Evolutionary conservation across 2,113 vertebrate species (phyloP).

Genomic region (Stegostoma tigrinum): DNA sequence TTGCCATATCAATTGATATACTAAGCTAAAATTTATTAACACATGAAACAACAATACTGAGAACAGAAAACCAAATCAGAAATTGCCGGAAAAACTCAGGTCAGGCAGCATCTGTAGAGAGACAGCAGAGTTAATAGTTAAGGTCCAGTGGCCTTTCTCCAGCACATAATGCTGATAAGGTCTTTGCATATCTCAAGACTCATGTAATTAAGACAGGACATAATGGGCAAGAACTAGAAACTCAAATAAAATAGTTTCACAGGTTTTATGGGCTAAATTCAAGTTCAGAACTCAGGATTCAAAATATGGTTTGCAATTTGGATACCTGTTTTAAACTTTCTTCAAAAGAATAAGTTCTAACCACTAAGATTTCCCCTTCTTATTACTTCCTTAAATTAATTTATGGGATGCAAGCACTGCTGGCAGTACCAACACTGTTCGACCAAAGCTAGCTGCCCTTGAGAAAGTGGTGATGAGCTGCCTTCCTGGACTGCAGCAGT

Average conservation of each 20-base stretch:
- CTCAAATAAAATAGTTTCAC: not conserved
- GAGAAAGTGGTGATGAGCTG: too few species aligned
- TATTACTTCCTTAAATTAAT: too few species aligned
- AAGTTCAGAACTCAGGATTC: not conserved
- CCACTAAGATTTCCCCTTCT: not conserved
- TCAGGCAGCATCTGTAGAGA: too few species aligned
- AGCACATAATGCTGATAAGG: not conserved
- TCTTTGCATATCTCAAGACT: not conserved
- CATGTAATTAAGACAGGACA: not conserved
- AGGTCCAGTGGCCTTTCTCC: too few species aligned
- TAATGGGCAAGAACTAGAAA: not conserved
- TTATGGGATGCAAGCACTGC: too few species aligned
- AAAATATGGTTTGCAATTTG: not conserved
- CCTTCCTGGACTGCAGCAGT: too few species aligned
- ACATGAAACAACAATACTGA: not conserved
- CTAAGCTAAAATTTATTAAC: not conserved
- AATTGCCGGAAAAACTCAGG: too few species aligned
- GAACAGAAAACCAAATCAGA: not conserved
- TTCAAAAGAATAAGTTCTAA: not conserved
- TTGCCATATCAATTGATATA: not conserved
- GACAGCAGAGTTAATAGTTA: too few species aligned
- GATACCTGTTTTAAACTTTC: not conserved
- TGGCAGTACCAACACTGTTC: too few species aligned
- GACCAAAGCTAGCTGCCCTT: too few species aligned
- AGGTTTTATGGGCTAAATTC: not conserved